Conservation (phyloP, 2,888 invertebrate genomes). For the Lepidocyrtinus sp. region DNA sequence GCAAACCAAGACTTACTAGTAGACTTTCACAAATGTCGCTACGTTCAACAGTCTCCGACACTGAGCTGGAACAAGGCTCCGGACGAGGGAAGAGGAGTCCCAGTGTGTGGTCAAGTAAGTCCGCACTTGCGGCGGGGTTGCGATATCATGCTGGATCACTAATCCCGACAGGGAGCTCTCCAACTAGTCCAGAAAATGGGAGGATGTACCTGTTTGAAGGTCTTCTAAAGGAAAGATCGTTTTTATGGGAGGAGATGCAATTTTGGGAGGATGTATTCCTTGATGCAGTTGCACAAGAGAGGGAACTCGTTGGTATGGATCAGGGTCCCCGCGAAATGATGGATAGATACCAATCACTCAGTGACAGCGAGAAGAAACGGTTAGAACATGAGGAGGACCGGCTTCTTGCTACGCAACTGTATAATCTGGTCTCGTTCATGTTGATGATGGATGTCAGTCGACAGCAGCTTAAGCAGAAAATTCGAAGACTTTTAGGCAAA, state of each 20-base stretch:
- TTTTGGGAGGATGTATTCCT: constrained; percentile 99
- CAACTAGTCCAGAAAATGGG: constrained; percentile 91
- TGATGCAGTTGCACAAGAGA: constrained; percentile 96
- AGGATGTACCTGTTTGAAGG: constrained; percentile 95
- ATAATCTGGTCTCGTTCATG: constrained; percentile 96
- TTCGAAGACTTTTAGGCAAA: constrained; percentile 94
- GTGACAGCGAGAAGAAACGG: constrained; percentile 93
- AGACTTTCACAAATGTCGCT: constrained; percentile 74
- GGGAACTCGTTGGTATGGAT: constrained; percentile 99
- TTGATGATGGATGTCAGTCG: constrained; percentile 92
- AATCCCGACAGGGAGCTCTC: constrained; percentile 84
- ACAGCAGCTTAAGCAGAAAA: constrained; percentile 87
- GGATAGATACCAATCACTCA: constrained; percentile 93
- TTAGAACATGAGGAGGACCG: constrained; percentile 98
- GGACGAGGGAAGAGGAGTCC: constrained; percentile 85
- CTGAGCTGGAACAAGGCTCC: constrained; percentile 90
- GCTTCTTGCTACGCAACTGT: constrained; percentile 93
- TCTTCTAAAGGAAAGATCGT: constrained; percentile 82
- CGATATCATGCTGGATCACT: constrained; percentile 90
- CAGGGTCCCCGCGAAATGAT: constrained; percentile 99
- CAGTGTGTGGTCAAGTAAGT: constrained; percentile 94
- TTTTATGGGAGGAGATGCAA: constrained; percentile 98
- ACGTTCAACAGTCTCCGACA: constrained; percentile 94
- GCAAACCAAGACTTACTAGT: constrained; percentile 66
- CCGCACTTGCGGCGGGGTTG: constrained; percentile 88